Evolutionary conservation across 2,888 invertebrate species (phyloP).

Genomic region (Geophilus truncorum): DNA sequence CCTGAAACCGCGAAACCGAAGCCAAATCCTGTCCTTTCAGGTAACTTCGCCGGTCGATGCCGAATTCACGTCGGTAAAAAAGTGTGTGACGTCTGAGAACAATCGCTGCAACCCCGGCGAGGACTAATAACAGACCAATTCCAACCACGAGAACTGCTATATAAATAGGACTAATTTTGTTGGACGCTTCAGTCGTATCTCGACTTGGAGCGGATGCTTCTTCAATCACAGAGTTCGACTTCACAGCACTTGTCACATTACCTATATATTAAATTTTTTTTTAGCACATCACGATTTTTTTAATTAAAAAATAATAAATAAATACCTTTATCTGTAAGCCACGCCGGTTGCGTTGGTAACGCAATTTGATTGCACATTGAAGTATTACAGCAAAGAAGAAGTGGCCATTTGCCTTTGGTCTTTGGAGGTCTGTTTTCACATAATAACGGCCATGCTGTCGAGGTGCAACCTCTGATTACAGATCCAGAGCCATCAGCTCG

Average conservation of each 20-base stretch:
- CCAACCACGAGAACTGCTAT: constrained; percentile 48
- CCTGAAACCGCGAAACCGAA: neutral
- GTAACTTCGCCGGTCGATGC: constrained; percentile 37
- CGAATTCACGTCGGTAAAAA: constrained; percentile 37
- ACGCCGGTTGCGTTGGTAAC: constrained; percentile 42
- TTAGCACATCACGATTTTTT: neutral
- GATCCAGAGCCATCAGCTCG: constrained; percentile 41
- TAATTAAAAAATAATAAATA: neutral
- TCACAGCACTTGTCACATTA: neutral
- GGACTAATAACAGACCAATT: constrained; percentile 46
- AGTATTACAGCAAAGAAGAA: constrained; percentile 48
- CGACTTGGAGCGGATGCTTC: neutral
- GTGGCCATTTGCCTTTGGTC: constrained; percentile 46
- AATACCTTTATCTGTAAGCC: constrained; percentile 22
- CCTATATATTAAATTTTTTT: neutral
- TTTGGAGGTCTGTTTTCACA: constrained; percentile 50
- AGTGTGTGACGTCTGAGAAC: constrained; percentile 44
- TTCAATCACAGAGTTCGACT: neutral
- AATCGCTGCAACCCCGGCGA: constrained; percentile 48
- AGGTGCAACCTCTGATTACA: constrained; percentile 49
- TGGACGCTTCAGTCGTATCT: neutral
- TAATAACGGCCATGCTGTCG: constrained; percentile 45
- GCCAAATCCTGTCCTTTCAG: constrained; percentile 34
- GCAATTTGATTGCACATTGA: constrained; percentile 47
- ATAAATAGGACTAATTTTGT: constrained; percentile 46